Evolutionary conservation across 2,888 invertebrate genomes (phyloP), one percentile per base, ranked within the genome.

Genomic region (Sphecodes monilicornis): DNA sequence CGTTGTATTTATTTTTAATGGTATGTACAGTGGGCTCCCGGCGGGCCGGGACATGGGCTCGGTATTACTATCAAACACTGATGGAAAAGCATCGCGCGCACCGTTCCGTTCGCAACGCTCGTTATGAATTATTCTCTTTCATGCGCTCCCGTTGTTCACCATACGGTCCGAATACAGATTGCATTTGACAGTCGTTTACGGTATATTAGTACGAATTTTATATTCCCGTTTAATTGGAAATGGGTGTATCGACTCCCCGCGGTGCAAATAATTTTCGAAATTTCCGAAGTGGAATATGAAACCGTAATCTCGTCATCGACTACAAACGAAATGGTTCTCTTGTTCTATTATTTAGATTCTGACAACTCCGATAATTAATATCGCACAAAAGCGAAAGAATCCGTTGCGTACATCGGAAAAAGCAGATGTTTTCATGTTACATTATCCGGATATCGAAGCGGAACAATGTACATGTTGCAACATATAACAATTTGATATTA

Each of bases 1-100:
- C 54, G 41, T 71, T 81, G 84, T 88, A 86, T 89, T 84, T 83
- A 84, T 77, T 80, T 84, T 80, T 77, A 77, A 84, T 76, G 64
- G 64, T 74, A 66, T 70, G 75, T 75, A 72, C 69, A 36, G 26
- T 68, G 76, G 50, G 41, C 74, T 41, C 66, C 6, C 66, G 32
- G 10, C 11, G 36, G 22, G 18, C 3, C 18, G 32, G 36, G 32
- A 18, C 32, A 43, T 41, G 2, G 70, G 72, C 78, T 39, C 68
- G 69, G 76, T 78, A 85, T 84, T 79, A 79, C 46, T n/a, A 66
- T 70, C 26, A 73, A 77, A 82, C 50, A 22, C 41, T 22, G 68
- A 76, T 64, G 71, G 54, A 72, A 54, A 26, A 46, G 39, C 36
- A 43, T n/a, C 10, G 54, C 10, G 54, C 43, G 18, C 50, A 6